Base-by-base conservation (phyloP, 1,140 invertebrate genomes). In the Pinna nobilis region DNA sequence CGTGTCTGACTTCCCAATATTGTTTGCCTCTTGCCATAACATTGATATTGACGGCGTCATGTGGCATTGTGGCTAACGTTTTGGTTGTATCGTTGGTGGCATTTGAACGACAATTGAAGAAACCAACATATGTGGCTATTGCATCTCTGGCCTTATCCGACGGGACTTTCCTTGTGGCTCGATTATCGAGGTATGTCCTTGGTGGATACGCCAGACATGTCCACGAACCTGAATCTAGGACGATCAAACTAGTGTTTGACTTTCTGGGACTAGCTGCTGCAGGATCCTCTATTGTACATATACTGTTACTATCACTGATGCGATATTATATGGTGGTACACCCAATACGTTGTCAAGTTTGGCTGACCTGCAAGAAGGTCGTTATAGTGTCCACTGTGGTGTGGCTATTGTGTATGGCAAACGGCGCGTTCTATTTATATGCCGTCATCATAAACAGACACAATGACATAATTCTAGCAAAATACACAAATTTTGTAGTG, bases 301-400 rank as follows among this genome's bases (percentile, higher is more conserved):
- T 74, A 4, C 30, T 74, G 28, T 47, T 74, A 7, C 6, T 74
- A 51, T 69, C 72, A 6, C 20, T 49, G 23, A 7, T 74, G 5
- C 25, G 72, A 30, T 74, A 74, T 41, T 64, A 57, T 20, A 64
- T 74, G 3, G 59, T 74, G 47, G 72, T 74, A 25, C 59, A 74
- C 53, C 72, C 72, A 2, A 25, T 74, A 0, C 53, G 41, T 50
- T 57, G 59, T 32, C 66, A 69, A 9, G 50, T 74, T 33, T 37
- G 59, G 39, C 20, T 74, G 6, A 69, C 72, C 5, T 47, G 60
- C 50, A 59, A 5, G 57, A 47, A 53, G 30, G 66, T 74, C 2
- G 15, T 55, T 25, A 2, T 64, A n/a, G 25, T 57, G 44, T 69
- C 66, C 1, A 15, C 37, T 23, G 20, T 5, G n/a, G 35, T 57